phyloP scores from a whole-genome alignment of 35 echinoderm and acorn worm species.

The Ophiothrix spiculata region DNA sequence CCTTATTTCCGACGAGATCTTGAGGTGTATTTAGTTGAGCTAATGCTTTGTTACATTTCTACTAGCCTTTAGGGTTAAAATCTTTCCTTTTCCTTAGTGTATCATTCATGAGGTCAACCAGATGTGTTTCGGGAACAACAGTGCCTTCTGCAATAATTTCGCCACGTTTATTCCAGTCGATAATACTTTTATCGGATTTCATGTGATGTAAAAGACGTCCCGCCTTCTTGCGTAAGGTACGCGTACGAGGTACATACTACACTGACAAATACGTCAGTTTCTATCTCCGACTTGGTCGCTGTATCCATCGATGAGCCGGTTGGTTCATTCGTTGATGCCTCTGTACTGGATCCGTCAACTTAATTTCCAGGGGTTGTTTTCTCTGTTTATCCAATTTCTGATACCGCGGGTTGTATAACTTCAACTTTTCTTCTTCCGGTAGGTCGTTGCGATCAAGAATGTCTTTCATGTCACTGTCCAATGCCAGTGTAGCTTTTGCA shows the following conservation, averaged over 20 bases:
- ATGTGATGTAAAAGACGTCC: neutral
- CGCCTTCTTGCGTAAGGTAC: neutral
- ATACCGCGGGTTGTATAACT: too few species aligned
- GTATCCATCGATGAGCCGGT: too few species aligned
- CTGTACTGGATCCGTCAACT: too few species aligned
- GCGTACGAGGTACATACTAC: too few species aligned
- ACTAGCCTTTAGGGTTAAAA: slow-evolving; percentile 19
- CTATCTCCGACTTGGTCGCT: neutral
- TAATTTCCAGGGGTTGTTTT: too few species aligned
- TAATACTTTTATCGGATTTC: neutral
- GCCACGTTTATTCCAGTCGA: slow-evolving; percentile 10
- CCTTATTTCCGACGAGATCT: slow-evolving; percentile 22
- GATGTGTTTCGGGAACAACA: neutral
- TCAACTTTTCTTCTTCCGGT: too few species aligned
- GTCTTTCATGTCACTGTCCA: too few species aligned
- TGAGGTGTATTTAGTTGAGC: neutral
- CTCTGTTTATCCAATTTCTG: too few species aligned
- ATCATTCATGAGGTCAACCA: slow-evolving; percentile 26
- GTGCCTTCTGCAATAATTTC: slow-evolving; percentile 4
- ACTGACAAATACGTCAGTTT: neutral
- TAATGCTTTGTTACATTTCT: neutral
- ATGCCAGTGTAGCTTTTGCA: too few species aligned
- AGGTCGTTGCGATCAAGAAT: too few species aligned
- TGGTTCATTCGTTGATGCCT: too few species aligned
- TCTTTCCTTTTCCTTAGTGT: slow-evolving; percentile 21